A percentile compares a stretch with the other conserved stretches of the same genome.
Evolutionary conservation across 1,140 invertebrate species (phyloP).

Genomic region (Euwallacea similis): DNA sequence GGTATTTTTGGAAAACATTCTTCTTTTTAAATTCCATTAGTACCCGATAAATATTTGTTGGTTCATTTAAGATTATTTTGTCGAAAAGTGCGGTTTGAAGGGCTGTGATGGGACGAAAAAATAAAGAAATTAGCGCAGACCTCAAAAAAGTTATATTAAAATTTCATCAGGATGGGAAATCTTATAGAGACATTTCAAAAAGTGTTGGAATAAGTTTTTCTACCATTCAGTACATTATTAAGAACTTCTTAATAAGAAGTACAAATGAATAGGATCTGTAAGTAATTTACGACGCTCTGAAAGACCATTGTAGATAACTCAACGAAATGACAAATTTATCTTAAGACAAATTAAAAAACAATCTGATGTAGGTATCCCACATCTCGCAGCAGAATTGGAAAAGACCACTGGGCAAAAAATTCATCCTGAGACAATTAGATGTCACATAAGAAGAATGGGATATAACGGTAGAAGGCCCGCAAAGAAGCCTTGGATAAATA

Average conservation of each 20-base stretch:
- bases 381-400: not conserved
- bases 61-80: not conserved
- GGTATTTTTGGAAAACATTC: not conserved
- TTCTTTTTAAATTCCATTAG: not conserved
- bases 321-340: not conserved
- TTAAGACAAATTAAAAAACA: not conserved
- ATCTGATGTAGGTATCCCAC: not conserved
- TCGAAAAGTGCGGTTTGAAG: not conserved
- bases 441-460: no score
- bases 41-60: conserved; percentile 3
- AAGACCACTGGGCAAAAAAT: no score
- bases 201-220: not conserved
- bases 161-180: not conserved
- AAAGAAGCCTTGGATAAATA: not conserved
- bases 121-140: not conserved
- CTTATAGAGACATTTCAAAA: not conserved
- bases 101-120: not conserved
- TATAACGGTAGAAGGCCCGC: not conserved
- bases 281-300: not conserved
- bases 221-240: not conserved
- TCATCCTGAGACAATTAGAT: no score
- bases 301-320: not conserved
- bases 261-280: not conserved
- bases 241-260: not conserved
- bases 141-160: not conserved